Percentiles rank a stretch among this genome's conserved stretches.
phyloP scores from a whole-genome alignment of 92 coral and sea anemone species.

The Palythoa grandiflora region DNA sequence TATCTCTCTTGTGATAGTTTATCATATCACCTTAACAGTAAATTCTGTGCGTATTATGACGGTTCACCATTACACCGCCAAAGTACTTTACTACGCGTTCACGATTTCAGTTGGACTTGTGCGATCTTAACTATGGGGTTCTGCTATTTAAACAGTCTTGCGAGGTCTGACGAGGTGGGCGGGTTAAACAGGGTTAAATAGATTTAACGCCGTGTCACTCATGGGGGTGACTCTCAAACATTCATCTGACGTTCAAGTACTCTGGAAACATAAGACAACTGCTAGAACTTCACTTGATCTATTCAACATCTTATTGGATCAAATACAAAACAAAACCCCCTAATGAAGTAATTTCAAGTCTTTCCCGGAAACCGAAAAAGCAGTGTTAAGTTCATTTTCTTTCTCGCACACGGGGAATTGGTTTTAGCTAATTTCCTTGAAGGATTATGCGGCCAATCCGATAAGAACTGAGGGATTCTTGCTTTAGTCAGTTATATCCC shows the following conservation, averaged over 20 bases:
- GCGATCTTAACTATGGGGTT: constrained; percentile 14
- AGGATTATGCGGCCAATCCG: constrained; percentile 87
- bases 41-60: constrained; percentile 36
- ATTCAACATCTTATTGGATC: constrained; percentile 47
- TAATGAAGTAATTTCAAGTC: constrained; percentile 59
- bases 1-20: constrained; percentile 55
- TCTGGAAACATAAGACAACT: constrained; percentile 75
- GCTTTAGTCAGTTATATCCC: constrained; percentile 61
- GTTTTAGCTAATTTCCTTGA: constrained; percentile 80
- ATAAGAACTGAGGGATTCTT: constrained; percentile 66
- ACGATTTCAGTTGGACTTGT: constrained; percentile 38
- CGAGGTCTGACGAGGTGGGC: constrained; percentile 81
- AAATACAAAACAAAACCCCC: constrained; percentile 39
- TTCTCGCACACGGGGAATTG: constrained; percentile 70
- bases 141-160: constrained; percentile 75
- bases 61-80: constrained; percentile 1
- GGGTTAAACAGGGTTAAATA: constrained; percentile 80
- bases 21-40: constrained; percentile 57
- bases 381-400: constrained; percentile 43
- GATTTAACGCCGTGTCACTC: constrained; percentile 91
- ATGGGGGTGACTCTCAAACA: constrained; percentile 87
- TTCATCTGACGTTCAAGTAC: constrained; percentile 84
- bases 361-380: constrained; percentile 55
- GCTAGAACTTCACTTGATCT: constrained; percentile 67
- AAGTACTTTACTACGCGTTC: constrained; percentile 47